These are phyloP conservation scores for Entomobrya multifasciata DNA, from an alignment of 2,888 invertebrate species.

Conservation along the genomic window DNA sequence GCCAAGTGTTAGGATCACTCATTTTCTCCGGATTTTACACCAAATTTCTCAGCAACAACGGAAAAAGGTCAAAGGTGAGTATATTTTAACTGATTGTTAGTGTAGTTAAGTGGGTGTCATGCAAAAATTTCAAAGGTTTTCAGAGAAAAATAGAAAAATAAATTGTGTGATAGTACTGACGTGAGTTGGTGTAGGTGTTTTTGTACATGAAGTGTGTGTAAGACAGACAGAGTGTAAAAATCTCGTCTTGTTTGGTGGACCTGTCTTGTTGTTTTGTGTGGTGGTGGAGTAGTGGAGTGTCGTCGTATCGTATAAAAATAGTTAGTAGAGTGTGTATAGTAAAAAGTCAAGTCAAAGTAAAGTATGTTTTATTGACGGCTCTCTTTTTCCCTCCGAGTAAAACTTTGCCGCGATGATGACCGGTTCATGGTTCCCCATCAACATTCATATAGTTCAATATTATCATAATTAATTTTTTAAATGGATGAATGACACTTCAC, in stretches of 20 bases:
- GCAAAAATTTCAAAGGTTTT: slow-evolving; percentile 37
- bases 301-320: slow-evolving; percentile 10
- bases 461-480: slow-evolving; percentile 33
- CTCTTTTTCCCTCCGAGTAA: slow-evolving; percentile 67
- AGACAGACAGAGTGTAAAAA: slow-evolving; percentile 35
- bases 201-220: background rate
- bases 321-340: slow-evolving; percentile 25
- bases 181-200: background rate
- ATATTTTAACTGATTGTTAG: slow-evolving; percentile 24
- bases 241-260: slow-evolving; percentile 27
- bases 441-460: background rate
- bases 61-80: slow-evolving; percentile 58
- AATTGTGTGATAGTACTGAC: background rate
- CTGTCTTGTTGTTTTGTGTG: slow-evolving; percentile 45
- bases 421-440: slow-evolving; percentile 56
- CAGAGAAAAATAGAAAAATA: background rate
- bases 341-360: slow-evolving; percentile 37
- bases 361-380: slow-evolving; percentile 61
- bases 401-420: slow-evolving; percentile 69
- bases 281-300: slow-evolving; percentile 22
- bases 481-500: background rate
- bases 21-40: slow-evolving; percentile 34
- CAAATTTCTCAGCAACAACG: background rate
- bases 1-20: slow-evolving; percentile 1
- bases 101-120: slow-evolving; percentile 36